Evolutionary conservation across 2,113 vertebrate species (phyloP).

Genomic region (Herpetotheres cachinnans): DNA sequence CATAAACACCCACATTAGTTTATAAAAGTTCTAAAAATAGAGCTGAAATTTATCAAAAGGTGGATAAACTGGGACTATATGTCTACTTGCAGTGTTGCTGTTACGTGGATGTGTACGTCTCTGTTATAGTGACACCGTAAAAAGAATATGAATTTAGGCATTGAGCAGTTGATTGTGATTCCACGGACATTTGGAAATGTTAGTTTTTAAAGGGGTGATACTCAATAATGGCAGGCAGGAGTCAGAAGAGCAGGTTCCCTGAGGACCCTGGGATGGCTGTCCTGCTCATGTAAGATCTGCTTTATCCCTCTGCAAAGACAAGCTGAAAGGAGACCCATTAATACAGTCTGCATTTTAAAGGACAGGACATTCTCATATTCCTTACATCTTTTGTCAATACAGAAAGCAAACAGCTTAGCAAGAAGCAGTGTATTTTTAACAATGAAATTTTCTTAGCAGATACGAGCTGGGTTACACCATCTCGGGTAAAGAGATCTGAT

Average conservation of each 20-base stretch:
- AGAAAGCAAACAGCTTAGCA: constrained; percentile 42
- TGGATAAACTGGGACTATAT: background rate
- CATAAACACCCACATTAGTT: background rate
- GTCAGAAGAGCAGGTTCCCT: background rate
- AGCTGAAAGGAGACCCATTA: background rate
- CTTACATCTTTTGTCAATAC: constrained; percentile 9
- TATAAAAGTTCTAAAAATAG: constrained; percentile 45
- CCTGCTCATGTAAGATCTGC: background rate
- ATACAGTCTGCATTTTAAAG: constrained; percentile 11
- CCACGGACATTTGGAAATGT: background rate
- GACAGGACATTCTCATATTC: constrained; percentile 44
- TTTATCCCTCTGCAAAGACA: background rate
- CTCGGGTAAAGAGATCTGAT: background rate
- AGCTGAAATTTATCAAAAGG: background rate
- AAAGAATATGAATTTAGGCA: background rate
- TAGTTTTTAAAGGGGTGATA: background rate
- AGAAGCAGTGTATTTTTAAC: constrained; percentile 29
- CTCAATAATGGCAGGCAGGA: background rate
- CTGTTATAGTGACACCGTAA: background rate
- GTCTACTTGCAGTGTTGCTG: background rate
- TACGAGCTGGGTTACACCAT: background rate
- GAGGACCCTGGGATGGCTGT: background rate
- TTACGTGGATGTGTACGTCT: background rate
- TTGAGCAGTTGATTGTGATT: background rate
- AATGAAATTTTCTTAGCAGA: constrained; percentile 38